Conservation (phyloP, 2,113 vertebrate genomes). For the Neolamprologus sp. region DNA sequence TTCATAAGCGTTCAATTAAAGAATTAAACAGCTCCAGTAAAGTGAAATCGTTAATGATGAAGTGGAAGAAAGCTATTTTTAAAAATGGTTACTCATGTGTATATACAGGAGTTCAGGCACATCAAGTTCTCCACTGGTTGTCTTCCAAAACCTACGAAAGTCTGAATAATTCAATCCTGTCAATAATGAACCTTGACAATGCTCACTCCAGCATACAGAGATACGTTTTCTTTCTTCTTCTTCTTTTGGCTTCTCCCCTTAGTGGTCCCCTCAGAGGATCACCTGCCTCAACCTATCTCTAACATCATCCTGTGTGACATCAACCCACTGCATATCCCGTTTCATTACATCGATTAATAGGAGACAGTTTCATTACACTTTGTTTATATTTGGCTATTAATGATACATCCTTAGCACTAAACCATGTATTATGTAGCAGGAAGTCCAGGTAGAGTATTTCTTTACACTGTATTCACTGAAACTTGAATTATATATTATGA, state of each 20-base stretch:
- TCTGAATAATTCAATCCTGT: neutral
- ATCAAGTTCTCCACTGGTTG: neutral
- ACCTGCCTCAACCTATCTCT: neutral
- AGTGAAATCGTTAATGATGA: neutral
- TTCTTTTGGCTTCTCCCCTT: neutral
- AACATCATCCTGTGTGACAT: neutral
- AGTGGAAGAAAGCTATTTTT: neutral
- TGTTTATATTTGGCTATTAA: neutral
- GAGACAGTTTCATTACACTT: neutral
- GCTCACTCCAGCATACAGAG: no score
- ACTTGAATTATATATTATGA: neutral
- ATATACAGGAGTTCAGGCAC: neutral
- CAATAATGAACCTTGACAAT: neutral
- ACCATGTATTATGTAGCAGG: neutral
- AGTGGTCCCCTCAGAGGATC: neutral
- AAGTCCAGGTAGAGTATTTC: neutral
- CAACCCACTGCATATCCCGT: neutral
- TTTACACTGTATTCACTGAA: neutral
- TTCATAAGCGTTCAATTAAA: neutral
- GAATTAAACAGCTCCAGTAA: neutral
- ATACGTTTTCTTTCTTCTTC: neutral
- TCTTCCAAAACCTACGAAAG: neutral
- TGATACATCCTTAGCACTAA: neutral
- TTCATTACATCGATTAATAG: fast-evolving
- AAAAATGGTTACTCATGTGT: neutral